Conservation (phyloP, 2,797 vertebrate genomes). For the Lithobates sylvaticus region DNA sequence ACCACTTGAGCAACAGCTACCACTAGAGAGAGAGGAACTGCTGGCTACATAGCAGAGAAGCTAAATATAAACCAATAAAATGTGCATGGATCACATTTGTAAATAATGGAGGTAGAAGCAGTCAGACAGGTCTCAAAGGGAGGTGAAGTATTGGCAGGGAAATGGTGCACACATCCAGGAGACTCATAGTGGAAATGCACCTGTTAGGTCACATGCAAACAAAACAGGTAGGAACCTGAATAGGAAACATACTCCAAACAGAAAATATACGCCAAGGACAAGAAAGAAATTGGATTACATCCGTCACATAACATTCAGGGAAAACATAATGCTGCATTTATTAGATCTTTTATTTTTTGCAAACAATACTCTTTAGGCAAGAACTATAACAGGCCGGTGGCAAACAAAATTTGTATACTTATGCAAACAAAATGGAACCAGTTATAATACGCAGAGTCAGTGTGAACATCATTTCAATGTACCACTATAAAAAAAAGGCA, state of each 20-base stretch:
- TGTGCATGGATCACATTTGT: constrained; percentile 2
- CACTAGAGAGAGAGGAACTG: background rate
- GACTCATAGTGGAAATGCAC: background rate
- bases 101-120: constrained; percentile 23
- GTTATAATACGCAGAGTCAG: too few species aligned
- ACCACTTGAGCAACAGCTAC: background rate
- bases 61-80: constrained; percentile 40
- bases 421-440: background rate
- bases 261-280: background rate
- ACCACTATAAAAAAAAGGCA: background rate
- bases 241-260: background rate
- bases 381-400: background rate
- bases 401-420: background rate
- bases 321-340: background rate
- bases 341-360: background rate
- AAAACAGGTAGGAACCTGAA: background rate
- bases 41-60: background rate
- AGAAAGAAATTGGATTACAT: background rate
- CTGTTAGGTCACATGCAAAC: constrained; percentile 11
- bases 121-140: constrained; percentile 6
- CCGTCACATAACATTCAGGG: background rate
- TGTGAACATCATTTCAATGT: background rate
- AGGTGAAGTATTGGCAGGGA: background rate
- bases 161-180: constrained; percentile 1
- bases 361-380: background rate